Evolutionary conservation across 2,888 invertebrate species (phyloP).

Genomic region (Hedya salicella): DNA sequence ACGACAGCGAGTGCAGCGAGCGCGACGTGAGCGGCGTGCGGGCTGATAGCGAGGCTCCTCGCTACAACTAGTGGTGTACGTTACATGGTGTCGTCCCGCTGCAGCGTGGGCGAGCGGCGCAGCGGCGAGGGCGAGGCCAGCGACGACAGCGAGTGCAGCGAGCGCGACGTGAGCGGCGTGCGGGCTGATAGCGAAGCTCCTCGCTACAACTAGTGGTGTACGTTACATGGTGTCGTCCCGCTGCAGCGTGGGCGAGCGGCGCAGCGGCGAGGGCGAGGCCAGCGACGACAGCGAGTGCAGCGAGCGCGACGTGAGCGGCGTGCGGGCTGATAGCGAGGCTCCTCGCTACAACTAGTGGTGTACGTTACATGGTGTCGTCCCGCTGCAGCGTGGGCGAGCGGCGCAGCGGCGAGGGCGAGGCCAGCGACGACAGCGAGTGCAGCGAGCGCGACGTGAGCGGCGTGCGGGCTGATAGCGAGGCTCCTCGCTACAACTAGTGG

Average conservation of each 20-base stretch:
- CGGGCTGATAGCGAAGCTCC: conserved; percentile 76
- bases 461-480: conserved; percentile 74
- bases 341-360: conserved; percentile 43
- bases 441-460: conserved; percentile 80
- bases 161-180: conserved; percentile 79
- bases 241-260: too few species aligned
- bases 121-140: conserved; percentile 64
- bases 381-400: conserved; percentile 75
- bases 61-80: conserved; percentile 47
- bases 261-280: conserved; percentile 63
- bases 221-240: too few species aligned
- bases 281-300: conserved; percentile 74
- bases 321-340: too few species aligned
- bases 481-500: conserved; percentile 82
- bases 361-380: conserved; percentile 72
- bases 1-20: conserved; percentile 72
- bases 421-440: conserved; percentile 78
- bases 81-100: conserved; percentile 76
- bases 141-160: conserved; percentile 79
- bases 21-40: too few species aligned
- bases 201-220: conserved; percentile 81
- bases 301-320: too few species aligned
- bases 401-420: conserved; percentile 59
- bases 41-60: too few species aligned
- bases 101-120: conserved; percentile 71